Conservation (phyloP, 2,113 vertebrate species). For the Arothron firmamentum region DNA sequence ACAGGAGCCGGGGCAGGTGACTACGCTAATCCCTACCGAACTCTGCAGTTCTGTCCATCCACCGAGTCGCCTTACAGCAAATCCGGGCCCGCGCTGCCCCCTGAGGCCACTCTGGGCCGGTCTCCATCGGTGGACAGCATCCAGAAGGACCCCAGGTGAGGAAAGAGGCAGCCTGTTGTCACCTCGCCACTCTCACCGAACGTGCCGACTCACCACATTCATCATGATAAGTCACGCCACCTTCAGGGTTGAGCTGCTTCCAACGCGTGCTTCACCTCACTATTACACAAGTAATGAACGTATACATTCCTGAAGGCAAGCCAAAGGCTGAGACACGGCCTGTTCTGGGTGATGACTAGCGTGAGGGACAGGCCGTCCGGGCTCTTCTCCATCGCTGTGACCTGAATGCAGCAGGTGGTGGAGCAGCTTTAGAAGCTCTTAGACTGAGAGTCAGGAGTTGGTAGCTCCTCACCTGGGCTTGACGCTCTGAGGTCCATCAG, state of each 20-base stretch:
- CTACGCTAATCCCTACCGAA: slow-evolving; percentile 95
- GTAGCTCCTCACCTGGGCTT: too few species aligned
- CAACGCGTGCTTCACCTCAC: too few species aligned
- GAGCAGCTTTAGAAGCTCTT: too few species aligned
- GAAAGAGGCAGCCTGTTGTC: slow-evolving; percentile 36
- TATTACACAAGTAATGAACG: too few species aligned
- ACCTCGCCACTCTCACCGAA: slow-evolving; percentile 45
- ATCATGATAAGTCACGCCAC: not conserved
- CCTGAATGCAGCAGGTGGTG: too few species aligned
- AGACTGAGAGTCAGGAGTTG: too few species aligned
- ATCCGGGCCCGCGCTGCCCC: slow-evolving; percentile 93
- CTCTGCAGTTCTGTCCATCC: slow-evolving; percentile 97
- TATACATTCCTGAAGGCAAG: too few species aligned
- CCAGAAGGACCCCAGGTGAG: slow-evolving; percentile 99
- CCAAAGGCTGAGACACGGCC: too few species aligned
- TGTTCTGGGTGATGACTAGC: too few species aligned
- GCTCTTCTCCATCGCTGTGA: too few species aligned
- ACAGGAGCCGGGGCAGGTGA: slow-evolving; percentile 81
- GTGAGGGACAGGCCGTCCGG: too few species aligned
- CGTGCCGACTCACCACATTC: slow-evolving; percentile 62
- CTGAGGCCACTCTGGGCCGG: slow-evolving; percentile 90
- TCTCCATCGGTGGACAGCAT: slow-evolving; percentile 99
- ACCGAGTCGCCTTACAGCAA: slow-evolving; percentile 99
- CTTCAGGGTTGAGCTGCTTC: too few species aligned
- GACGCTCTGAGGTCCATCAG: not conserved